A percentile compares a stretch with the other conserved stretches of the same genome.
phyloP scores from a whole-genome alignment of 2,113 vertebrate genomes.

The Cynocephalus volans region DNA sequence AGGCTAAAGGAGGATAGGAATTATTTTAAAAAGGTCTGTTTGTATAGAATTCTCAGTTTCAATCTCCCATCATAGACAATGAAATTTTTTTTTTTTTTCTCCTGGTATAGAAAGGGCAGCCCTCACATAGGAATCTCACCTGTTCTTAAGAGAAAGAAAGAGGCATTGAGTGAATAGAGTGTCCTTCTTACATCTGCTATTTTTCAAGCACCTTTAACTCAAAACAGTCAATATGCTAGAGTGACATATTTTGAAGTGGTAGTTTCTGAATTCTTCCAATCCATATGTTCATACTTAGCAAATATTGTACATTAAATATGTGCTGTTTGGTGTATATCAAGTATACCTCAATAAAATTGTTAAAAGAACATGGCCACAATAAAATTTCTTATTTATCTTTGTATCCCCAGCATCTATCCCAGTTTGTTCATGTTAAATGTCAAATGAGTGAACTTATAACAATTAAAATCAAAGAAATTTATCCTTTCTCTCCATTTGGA shows the following conservation, averaged over 20 bases:
- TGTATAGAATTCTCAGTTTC: neutral
- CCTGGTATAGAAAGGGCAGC: neutral
- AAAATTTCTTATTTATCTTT: constrained; percentile 3
- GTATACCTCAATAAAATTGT: neutral
- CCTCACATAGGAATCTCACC: neutral
- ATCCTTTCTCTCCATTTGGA: neutral
- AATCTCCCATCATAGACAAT: neutral
- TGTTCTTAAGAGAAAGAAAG: neutral
- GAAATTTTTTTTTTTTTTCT: neutral
- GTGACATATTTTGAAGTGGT: neutral
- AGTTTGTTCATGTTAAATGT: neutral
- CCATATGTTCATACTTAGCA: neutral
- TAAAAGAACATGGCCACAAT: neutral
- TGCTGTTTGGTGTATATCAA: neutral
- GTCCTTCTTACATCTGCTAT: neutral
- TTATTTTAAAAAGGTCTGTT: neutral
- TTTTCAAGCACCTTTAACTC: neutral
- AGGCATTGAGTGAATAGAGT: neutral
- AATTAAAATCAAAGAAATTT: constrained; percentile 17
- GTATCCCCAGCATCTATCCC: neutral
- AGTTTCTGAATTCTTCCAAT: neutral
- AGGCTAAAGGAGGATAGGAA: neutral
- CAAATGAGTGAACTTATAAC: neutral
- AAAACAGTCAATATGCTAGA: neutral
- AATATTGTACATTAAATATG: neutral